Conservation (phyloP, 2,113 vertebrate species). For the Epinephelus cyanopodus region DNA sequence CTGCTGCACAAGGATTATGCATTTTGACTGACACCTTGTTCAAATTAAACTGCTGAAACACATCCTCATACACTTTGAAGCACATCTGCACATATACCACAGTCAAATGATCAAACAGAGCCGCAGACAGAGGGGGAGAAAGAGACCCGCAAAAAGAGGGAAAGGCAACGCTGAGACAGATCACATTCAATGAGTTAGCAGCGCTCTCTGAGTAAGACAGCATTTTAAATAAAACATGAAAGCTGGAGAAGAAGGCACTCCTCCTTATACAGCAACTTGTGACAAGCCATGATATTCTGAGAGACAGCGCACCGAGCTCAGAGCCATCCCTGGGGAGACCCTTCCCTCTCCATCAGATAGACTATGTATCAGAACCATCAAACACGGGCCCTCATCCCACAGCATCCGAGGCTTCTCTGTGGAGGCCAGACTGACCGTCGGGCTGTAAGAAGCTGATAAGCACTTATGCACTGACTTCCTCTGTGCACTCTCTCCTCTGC, state of each 20-base stretch:
- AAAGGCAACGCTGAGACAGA: constrained; percentile 59
- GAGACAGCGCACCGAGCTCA: constrained; percentile 67
- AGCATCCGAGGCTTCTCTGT: constrained; percentile 24
- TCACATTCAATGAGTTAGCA: constrained; percentile 74
- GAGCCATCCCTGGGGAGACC: constrained; percentile 56
- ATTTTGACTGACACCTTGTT: constrained; percentile 66
- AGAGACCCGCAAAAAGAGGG: neutral
- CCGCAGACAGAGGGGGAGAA: constrained; percentile 13
- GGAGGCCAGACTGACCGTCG: constrained; percentile 44
- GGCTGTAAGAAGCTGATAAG: constrained; percentile 58
- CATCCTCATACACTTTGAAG: constrained; percentile 13
- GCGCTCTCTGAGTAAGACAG: constrained; percentile 72
- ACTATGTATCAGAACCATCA: constrained; percentile 65
- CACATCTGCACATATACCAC: constrained; percentile 19
- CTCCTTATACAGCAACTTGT: constrained; percentile 65
- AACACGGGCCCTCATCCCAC: constrained; percentile 34
- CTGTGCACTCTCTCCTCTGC: constrained; percentile 15
- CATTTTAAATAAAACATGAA: constrained; percentile 83
- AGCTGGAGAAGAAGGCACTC: constrained; percentile 66
- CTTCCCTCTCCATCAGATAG: constrained; percentile 59
- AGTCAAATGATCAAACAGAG: constrained; percentile 56
- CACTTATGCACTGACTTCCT: constrained; percentile 43
- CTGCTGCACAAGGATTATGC: constrained; percentile 61
- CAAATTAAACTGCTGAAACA: constrained; percentile 58
- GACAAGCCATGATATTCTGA: constrained; percentile 75